A percentile compares a stretch with the other conserved stretches of the same genome.
phyloP scores from a whole-genome alignment of 2,888 invertebrate genomes.

The Xanthorhoe spadicearia region DNA sequence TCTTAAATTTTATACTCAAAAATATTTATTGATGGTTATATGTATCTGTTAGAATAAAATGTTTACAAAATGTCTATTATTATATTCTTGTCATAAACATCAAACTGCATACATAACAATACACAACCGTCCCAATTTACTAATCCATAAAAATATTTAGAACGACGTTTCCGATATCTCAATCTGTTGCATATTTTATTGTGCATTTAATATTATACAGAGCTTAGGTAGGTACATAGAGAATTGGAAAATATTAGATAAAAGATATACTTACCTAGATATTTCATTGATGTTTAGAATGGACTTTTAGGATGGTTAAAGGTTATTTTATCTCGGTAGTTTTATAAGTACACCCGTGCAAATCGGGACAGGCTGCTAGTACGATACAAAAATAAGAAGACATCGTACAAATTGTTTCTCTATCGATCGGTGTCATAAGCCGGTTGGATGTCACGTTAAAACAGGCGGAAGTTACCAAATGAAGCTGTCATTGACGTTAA shows the following conservation, averaged over 20 bases:
- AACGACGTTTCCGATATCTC: slow-evolving; percentile 41
- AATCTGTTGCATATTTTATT: slow-evolving; percentile 51
- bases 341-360: too few relatives aligned
- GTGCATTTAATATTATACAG: slow-evolving; percentile 49
- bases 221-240: too few relatives aligned
- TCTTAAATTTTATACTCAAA: too few relatives aligned
- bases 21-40: too few relatives aligned
- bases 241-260: too few relatives aligned
- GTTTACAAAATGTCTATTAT: slow-evolving; percentile 3
- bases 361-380: too few relatives aligned
- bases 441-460: slow-evolving; percentile 53
- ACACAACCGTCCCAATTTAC: slow-evolving; percentile 38
- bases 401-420: slow-evolving; percentile 38
- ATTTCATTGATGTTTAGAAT: too few relatives aligned
- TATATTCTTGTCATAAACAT: slow-evolving; percentile 21
- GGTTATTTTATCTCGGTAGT: too few relatives aligned
- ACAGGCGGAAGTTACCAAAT: slow-evolving; percentile 60
- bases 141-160: slow-evolving; percentile 42
- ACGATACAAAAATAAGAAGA: background rate
- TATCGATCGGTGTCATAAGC: slow-evolving; percentile 49
- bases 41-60: background rate
- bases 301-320: too few relatives aligned
- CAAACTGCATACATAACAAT: slow-evolving; percentile 25
- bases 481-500: slow-evolving; percentile 66
- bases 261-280: too few relatives aligned